Evolutionary conservation across 1,140 invertebrate genomes (phyloP), one percentile per base, ranked within the genome.

Genomic region (Colletes gigas): DNA sequence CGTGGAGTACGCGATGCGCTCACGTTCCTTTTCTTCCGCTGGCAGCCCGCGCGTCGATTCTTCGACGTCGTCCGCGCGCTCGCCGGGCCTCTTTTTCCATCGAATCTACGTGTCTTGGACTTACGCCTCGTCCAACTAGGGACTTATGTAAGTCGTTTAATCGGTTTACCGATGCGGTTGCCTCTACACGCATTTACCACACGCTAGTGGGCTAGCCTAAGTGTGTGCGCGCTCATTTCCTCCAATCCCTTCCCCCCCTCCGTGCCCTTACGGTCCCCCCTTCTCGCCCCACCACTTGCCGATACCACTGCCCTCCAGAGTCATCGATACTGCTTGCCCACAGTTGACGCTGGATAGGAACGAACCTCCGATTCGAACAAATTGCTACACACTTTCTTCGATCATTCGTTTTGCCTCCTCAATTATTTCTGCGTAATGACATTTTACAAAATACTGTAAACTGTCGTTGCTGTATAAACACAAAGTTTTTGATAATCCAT

Each of bases 81-180:
- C 30, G 9, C 5, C 39, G 17, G 9, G 30, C 15, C 44, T 17
- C 21, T 19, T 17, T 73, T 60, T 50, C 47, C 69, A 57, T 73
- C 60, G 50, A 65, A 79, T 73, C 59, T 17, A 62, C 52, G 63
- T 52, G 70, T 66, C 60, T 79, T 66, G n/a, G 60, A 73, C 67
- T 60, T 9, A 8, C 21, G 67, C n/a, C 60, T 66, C 60, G n/a
- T n/a, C 52, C 71, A 44, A 59, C 14, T 69, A 3, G 65, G 68
- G 19, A 75, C 70, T 86, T 85, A 86, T 59, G 71, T 83, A 86
- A 86, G 80, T 76, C 71, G 60, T 78, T 83, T 85, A 68, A 79
- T 86, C 80, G 72, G 57, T 79, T 79, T 78, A 70, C 50, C 54
- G 71, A 83, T 60, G 63, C 75, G 41, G 68, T 59, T 44, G 44